Evolutionary conservation across 2,888 invertebrate genomes (phyloP), one percentile per base, ranked within the genome.

Genomic region (Rhodophaea formosa): DNA sequence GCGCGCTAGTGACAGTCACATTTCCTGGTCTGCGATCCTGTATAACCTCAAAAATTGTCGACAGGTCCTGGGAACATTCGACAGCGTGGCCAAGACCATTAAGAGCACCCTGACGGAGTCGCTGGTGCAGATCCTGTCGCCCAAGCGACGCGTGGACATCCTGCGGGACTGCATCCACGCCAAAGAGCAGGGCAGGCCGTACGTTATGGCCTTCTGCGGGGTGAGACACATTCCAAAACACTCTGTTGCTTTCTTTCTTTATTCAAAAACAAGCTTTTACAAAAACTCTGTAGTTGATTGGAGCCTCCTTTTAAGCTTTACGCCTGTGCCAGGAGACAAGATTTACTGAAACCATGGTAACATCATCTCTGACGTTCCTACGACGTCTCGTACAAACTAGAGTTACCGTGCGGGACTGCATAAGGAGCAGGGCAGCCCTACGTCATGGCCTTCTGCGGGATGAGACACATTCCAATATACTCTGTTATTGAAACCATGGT

Each of bases 381-480:
- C n/a, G n/a, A n/a, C n/a, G n/a, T n/a, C n/a, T n/a, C n/a, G n/a
- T n/a, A n/a, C n/a, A n/a, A n/a, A n/a, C n/a, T n/a, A n/a, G n/a
- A n/a, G n/a, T n/a, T n/a, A n/a, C n/a, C 73, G 92, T 99, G 45
- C 93, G 99, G 44, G 99, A 99, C 84, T 98, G 98, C 12, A 88
- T 98, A 95, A 95, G 77, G 93, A 94, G 54, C 93, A 94, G 66
- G 93, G 93, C n/a, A 92, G n/a, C 99, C 99, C 0, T 99, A 97
- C 80, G 95, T 97, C 8, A 96, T 99, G 92, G 94, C 97, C 0
- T 99, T 99, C 80, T 99, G 99, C 86, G 99, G 99, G 60, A 99
- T 95, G 67, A 74, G 81, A 69, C 10, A 10, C 35, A 8, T 15
- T 47, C 7, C n/a, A 53, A 14, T 16, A 46, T 7, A 14, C n/a